Base-by-base conservation (phyloP, 2,888 invertebrate genomes). In the Phania funesta region DNA sequence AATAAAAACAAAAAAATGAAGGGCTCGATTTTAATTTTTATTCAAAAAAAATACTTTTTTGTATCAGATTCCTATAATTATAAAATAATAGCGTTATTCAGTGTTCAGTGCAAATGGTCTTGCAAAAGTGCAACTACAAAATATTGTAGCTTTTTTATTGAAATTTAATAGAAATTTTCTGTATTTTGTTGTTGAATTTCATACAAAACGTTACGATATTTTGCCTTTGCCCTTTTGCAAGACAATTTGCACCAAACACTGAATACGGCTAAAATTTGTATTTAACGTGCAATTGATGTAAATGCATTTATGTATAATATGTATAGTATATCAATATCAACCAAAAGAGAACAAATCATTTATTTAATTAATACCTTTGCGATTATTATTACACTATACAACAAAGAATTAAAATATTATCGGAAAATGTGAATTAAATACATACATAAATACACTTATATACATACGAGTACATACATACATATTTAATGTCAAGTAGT, bases 281-380 rank as follows among this genome's bases (percentile, higher is more conserved):
- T 74, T 68, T 29, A 79, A 74, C 50, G 78, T 82, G 82, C 78
- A 82, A 82, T 82, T 82, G 78, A 75, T 79, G 78, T 73, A 70
- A 81, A 70, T 68, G 82, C 82, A 82, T 82, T 82, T 82, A 82
- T 76, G 67, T 60, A 76, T 52, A 60, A 41, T 58, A 67, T 44
- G 26, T 68, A 52, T 58, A 75, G 54, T 22, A 41, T 22, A 60
- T 41, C 58, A 58, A 35, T 11, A 24, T 41, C 0, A 41, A n/a
- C n/a, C n/a, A 38, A 44, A 29, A 46, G 8, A 20, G 3, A 60
- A 29, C 6, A 8, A 20, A 35, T 29, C 18, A 44, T 54, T 41
- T 9, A 54, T 44, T 54, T 52, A 18, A 29, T 29, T 26, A 26
- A 52, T 26, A 56, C 1, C 58, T 38, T 22, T 8, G 8, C n/a